Percentiles rank a stretch among this genome's conserved stretches.
These are phyloP conservation scores for Pedionomus torquatus DNA, from an alignment of 2,113 vertebrate species.

Conservation along the genomic window DNA sequence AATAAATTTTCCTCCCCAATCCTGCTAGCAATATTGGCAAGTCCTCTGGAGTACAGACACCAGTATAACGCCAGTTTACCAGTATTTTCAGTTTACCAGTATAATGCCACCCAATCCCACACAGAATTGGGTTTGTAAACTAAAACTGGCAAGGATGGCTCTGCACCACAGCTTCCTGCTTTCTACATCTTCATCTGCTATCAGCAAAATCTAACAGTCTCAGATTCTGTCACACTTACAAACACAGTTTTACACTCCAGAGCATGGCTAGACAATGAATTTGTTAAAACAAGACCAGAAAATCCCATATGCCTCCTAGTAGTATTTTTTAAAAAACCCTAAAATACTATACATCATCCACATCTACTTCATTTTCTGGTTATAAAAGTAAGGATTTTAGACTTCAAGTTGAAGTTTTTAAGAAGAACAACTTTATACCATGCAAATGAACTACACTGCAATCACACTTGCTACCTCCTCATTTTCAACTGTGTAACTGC, in stretches of 20 bases:
- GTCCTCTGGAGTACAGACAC: background rate
- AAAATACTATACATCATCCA: background rate
- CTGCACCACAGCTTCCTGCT: slow-evolving; percentile 73
- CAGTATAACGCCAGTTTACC: background rate
- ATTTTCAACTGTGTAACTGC: background rate
- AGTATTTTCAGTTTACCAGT: background rate
- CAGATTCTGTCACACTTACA: background rate
- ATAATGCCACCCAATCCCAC: background rate
- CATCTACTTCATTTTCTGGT: background rate
- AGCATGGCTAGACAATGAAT: background rate
- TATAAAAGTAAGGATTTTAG: background rate
- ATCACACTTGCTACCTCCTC: background rate
- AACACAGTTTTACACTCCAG: background rate
- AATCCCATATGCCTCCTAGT: background rate
- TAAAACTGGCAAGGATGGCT: slow-evolving; percentile 32
- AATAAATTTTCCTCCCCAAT: background rate
- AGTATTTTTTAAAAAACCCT: background rate
- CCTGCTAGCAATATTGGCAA: background rate
- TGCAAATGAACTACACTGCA: background rate
- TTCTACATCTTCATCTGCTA: slow-evolving; percentile 43
- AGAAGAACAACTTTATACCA: background rate
- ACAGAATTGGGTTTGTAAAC: background rate
- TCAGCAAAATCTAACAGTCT: slow-evolving; percentile 25
- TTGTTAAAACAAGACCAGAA: background rate
- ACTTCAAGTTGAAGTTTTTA: background rate